Evolutionary conservation across 64 coral and sea anemone species (phyloP), one percentile per base, ranked within the genome.

Genomic region (Trachythela sp.): DNA sequence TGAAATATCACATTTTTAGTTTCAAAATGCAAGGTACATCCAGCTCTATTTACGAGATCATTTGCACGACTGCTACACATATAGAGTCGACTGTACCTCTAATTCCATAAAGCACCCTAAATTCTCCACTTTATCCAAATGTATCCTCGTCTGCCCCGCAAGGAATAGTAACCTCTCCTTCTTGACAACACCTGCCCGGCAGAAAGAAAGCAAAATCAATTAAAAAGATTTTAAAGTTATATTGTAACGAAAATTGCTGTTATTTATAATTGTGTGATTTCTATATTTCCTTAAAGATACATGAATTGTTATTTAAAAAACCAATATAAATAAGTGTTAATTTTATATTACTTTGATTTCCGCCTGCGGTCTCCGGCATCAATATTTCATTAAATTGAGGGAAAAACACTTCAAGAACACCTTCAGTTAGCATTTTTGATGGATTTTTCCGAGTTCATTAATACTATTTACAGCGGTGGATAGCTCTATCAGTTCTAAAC

Each of bases 101-200:
- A 99, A 84, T 38, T 99, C 96, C 96, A 99, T 95, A 76, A 95
- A 99, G 54, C 77, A 80, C 60, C 96, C 96, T 40, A 99, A 88
- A 36, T 89, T 91, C 17, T 99, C 89, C 33, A 99, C 91, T 13
- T 95, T 89, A 77, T 99, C 96, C 32, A 94, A 77, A 43, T 99
- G 96, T 72, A 99, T 86, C 42, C 96, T 90, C 1, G 96, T 99
- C 87, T 99, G 96, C 84, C 96, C 96, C 37, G 95, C 93, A 87
- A 99, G 86, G 77, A 93, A 93, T 8, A 99, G 71, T 5, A 45
- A 52, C n/a, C 96, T 86, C 37, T 49, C 85, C 80, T 99, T 99
- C 59, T 93, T 90, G 40, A 99, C 93, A 35, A 91, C 50, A 76
- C 96, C 96, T 99, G 36, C 32, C 30, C 2, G 20, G 59, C 20